Percentiles rank a stretch among this genome's conserved stretches.
phyloP scores from a whole-genome alignment of 1,140 invertebrate species.

The Whitmania pigra region DNA sequence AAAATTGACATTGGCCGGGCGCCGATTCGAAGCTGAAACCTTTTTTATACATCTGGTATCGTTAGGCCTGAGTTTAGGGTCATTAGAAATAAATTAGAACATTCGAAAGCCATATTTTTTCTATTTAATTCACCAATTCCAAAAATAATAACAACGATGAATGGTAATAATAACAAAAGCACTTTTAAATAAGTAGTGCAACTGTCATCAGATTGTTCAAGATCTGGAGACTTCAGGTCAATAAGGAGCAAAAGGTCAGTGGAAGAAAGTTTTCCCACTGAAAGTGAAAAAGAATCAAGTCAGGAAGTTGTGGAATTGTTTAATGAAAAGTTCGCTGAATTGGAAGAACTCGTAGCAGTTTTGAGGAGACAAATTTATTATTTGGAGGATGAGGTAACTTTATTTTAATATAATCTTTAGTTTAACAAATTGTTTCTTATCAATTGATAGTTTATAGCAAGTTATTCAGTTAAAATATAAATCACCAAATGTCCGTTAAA shows the following conservation, averaged over 20 bases:
- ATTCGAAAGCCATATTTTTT: too few relatives aligned
- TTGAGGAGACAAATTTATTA: not conserved
- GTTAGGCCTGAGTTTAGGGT: too few relatives aligned
- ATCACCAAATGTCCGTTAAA: not conserved
- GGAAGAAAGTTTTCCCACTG: slow-evolving; percentile 14
- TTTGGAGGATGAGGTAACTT: not conserved
- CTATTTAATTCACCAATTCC: too few relatives aligned
- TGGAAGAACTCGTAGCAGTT: slow-evolving; percentile 3
- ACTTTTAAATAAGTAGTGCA: slow-evolving; percentile 1
- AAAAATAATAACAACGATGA: slow-evolving; percentile 13
- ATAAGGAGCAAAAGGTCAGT: slow-evolving; percentile 32
- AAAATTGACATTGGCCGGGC: too few relatives aligned
- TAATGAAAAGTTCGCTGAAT: slow-evolving; percentile 22
- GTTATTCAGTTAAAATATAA: too few relatives aligned
- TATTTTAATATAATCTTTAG: not conserved
- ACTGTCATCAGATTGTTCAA: slow-evolving; percentile 37
- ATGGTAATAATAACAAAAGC: not conserved
- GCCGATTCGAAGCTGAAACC: too few relatives aligned
- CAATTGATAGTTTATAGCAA: too few relatives aligned
- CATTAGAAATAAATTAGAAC: too few relatives aligned
- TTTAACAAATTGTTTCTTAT: too few relatives aligned
- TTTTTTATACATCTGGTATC: too few relatives aligned
- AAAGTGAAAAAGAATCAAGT: too few relatives aligned
- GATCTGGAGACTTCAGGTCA: slow-evolving; percentile 35
- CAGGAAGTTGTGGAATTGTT: slow-evolving; percentile 1